Evolutionary conservation across 2,113 vertebrate genomes (phyloP).

Genomic region (Seriola rivoliana): DNA sequence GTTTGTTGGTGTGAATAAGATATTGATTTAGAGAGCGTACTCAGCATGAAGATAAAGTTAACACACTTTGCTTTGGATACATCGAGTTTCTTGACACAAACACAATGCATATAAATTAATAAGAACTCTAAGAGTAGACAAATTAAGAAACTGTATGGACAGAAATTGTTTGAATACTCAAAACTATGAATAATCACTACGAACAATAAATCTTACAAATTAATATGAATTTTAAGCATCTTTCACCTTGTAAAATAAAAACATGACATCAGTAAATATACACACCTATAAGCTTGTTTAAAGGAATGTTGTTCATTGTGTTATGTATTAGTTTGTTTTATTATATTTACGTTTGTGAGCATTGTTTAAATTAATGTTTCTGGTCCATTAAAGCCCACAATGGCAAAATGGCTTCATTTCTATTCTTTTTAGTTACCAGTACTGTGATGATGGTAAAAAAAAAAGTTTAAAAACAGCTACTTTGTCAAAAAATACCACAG

Average conservation of each 20-base stretch:
- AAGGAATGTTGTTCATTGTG: not conserved
- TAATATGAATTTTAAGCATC: not conserved
- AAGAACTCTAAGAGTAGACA: not conserved
- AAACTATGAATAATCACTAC: too few species aligned
- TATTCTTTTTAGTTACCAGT: too few species aligned
- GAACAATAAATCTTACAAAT: too few species aligned
- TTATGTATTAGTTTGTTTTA: not conserved
- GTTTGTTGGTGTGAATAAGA: not conserved
- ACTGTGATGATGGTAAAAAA: too few species aligned
- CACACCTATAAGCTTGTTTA: not conserved
- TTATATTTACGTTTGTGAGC: not conserved
- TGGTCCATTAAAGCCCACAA: not conserved
- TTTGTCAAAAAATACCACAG: not conserved
- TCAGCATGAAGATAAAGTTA: not conserved
- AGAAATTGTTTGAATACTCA: too few species aligned
- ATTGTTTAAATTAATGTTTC: not conserved
- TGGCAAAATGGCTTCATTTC: too few species aligned
- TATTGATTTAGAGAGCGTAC: not conserved
- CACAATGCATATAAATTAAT: not conserved
- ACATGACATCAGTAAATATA: not conserved
- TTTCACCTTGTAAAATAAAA: not conserved
- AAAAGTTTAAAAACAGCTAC: not conserved
- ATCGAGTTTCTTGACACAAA: not conserved
- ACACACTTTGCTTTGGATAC: not conserved
- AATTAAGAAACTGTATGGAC: not conserved